phyloP scores from a whole-genome alignment of 2,888 invertebrate genomes.

The Girardia tigrina region DNA sequence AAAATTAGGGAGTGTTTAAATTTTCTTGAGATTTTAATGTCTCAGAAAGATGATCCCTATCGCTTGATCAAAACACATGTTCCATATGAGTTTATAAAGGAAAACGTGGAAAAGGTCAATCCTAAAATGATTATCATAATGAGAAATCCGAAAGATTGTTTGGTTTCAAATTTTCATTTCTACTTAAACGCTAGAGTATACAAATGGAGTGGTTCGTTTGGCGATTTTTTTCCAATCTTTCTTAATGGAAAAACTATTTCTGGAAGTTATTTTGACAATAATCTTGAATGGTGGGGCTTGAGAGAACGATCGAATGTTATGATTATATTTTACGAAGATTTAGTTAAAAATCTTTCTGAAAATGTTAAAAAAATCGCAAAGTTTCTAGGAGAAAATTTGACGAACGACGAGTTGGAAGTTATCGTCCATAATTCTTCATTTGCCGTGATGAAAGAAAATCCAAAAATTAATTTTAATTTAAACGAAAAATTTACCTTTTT shows the following conservation, averaged over 20 bases:
- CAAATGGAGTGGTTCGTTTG: no score
- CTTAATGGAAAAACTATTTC: not conserved
- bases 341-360: not conserved
- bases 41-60: not conserved
- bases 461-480: not conserved
- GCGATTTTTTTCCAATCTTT: not conserved
- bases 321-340: not conserved
- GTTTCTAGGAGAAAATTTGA: not conserved
- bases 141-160: no score
- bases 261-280: not conserved
- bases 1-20: not conserved
- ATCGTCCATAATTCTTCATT: not conserved
- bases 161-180: no score
- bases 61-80: constrained; percentile 19
- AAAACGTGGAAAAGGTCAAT: no score
- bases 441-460: not conserved
- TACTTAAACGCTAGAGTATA: no score
- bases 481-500: not conserved
- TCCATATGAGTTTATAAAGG: constrained; percentile 11
- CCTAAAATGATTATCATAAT: no score
- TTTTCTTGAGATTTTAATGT: not conserved
- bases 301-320: not conserved
- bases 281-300: not conserved
- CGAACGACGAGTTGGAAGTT: not conserved
- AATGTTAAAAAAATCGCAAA: not conserved